These are phyloP conservation scores for Platycnemis pennipes DNA, from an alignment of 2,888 invertebrate species.

Conservation along the genomic window DNA sequence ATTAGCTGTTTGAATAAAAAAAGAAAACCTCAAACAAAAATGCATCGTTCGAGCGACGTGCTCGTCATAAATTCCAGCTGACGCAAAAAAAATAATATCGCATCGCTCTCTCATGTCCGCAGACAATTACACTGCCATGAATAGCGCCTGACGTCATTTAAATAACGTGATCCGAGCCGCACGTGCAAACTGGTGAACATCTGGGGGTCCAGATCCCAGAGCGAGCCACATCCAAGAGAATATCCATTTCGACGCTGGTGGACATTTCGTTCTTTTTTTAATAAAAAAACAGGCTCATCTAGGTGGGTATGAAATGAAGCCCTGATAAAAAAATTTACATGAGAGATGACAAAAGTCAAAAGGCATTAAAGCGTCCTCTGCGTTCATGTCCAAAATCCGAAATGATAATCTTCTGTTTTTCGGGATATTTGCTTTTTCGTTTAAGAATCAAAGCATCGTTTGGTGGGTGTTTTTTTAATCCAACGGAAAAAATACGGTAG, in stretches of 20 bases:
- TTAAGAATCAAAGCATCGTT: slow-evolving; percentile 56
- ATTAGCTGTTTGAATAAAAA: too few species aligned
- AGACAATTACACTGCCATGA: background rate
- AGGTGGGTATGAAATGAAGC: background rate
- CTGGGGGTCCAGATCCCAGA: background rate
- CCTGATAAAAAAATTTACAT: background rate
- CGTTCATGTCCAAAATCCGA: slow-evolving; percentile 17
- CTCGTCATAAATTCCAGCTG: background rate
- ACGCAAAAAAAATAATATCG: background rate
- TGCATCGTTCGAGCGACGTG: background rate
- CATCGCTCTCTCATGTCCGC: background rate
- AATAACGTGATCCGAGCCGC: background rate
- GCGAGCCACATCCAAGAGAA: background rate
- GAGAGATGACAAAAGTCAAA: slow-evolving; percentile 21
- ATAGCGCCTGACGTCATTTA: background rate
- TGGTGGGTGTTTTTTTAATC: slow-evolving; percentile 14
- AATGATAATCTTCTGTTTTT: slow-evolving; percentile 42
- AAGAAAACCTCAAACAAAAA: too few species aligned
- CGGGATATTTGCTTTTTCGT: slow-evolving; percentile 41
- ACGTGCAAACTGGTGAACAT: background rate
- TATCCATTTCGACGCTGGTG: background rate
- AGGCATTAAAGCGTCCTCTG: background rate
- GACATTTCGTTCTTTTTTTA: background rate
- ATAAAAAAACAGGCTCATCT: background rate
- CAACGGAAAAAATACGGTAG: background rate